Base-by-base conservation (phyloP, 2,888 invertebrate species). In the Pammene aurita region DNA sequence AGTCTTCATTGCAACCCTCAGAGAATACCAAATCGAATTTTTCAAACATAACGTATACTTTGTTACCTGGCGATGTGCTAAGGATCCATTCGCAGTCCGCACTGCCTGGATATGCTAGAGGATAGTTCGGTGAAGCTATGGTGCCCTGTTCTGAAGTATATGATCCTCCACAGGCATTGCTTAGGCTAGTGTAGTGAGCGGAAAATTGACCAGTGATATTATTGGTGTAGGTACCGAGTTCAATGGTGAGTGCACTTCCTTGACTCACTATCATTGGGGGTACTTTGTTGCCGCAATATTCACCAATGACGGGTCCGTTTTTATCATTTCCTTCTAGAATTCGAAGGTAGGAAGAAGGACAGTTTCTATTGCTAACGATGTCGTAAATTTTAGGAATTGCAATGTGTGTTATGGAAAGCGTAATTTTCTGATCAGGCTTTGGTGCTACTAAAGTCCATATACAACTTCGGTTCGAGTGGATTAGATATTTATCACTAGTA, bases 41-140 rank as follows among this genome's bases (percentile, higher is more conserved):
- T 75, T 94, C 93, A 80, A 98, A 95, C 13, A 92, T 91, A 0
- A 98, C 78, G 42, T 91, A 91, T 11, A 96, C 89, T 73, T 89
- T 92, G 82, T 96, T 97, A 11, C 98, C 98, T 76, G 88, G 85
- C 26, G 92, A 87, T 46, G 91, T 88, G 41, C 74, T 80, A 65
- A 90, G 74, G 46, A 77, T 79, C 97, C 97, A 98, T 73, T 94
- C 94, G 81, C 98, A 98, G 77, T 96, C 94, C 0, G 95, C 92
- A 73, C 94, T 93, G 35, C 93, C 90, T 6, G 93, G 93, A 85
- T 97, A 98, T 0, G 94, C 89, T 68, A 94, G 92, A 0, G 98
- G 98, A 86, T 98, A 98, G 80, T 96, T 95, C 0, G 98, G 98
- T 0, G 98, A 98, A 5, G 95, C 94, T 64, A 98, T 95, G 2